These are phyloP conservation scores for Meiosimyza platycephala DNA, from an alignment of 2,888 invertebrate genomes.

Conservation along the genomic window DNA sequence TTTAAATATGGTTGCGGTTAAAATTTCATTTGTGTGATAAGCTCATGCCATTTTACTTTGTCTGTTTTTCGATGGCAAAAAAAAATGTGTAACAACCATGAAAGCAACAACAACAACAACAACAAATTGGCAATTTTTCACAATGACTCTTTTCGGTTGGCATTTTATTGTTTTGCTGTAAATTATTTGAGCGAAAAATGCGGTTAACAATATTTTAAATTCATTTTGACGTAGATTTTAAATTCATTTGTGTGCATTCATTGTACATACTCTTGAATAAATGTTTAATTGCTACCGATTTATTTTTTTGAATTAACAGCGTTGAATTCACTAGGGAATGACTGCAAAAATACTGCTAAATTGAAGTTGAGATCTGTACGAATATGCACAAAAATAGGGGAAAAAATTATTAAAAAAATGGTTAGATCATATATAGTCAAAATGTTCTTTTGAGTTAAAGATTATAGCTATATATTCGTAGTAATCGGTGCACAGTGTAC, in stretches of 20 bases:
- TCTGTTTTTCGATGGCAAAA: not conserved
- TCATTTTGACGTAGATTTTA: not conserved
- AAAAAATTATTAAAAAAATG: not conserved
- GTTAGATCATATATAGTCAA: too few relatives aligned
- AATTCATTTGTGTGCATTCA: too few relatives aligned
- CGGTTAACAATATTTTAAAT: constrained; percentile 28
- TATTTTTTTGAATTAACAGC: not conserved
- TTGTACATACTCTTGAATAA: not conserved
- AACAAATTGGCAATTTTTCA: not conserved
- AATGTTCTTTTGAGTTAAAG: too few relatives aligned
- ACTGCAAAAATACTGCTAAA: too few relatives aligned
- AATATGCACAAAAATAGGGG: not conserved
- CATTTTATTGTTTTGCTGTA: constrained; percentile 2
- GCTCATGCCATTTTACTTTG: not conserved
- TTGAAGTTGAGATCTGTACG: too few relatives aligned
- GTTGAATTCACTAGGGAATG: too few relatives aligned
- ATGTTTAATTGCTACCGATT: not conserved
- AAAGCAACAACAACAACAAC: too few relatives aligned
- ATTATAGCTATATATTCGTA: too few relatives aligned
- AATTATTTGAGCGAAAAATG: constrained; percentile 27
- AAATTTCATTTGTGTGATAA: too few relatives aligned
- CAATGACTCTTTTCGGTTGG: not conserved
- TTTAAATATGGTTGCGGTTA: constrained; percentile 19
- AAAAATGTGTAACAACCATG: not conserved
- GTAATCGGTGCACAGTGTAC: too few relatives aligned